A percentile compares a stretch with the other conserved stretches of the same genome.
Conservation (phyloP, 2,888 invertebrate genomes). For the Parnassius apollo region DNA sequence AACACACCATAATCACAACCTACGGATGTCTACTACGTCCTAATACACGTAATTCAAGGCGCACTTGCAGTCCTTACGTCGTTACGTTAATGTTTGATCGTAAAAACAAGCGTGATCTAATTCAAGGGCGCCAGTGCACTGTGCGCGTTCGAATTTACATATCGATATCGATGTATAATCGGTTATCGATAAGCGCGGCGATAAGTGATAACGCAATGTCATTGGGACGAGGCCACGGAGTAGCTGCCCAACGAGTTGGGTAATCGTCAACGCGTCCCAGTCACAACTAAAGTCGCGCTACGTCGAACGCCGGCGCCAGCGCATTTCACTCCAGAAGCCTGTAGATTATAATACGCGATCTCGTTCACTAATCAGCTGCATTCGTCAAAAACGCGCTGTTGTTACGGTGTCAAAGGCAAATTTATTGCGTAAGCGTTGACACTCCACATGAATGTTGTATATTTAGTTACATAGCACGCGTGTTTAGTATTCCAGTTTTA, state of each 20-base stretch:
- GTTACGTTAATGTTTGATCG: conserved; percentile 12
- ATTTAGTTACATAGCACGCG: too few relatives aligned
- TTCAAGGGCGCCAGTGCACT: conserved; percentile 48
- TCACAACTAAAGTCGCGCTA: conserved; percentile 67
- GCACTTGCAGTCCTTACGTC: conserved; percentile 44
- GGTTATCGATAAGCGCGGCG: conserved; percentile 45
- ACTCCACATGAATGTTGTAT: neutral
- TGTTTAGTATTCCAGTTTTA: neutral
- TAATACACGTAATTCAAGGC: conserved; percentile 47
- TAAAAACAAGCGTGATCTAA: conserved; percentile 34
- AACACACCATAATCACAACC: conserved; percentile 76
- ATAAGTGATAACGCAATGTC: conserved; percentile 69
- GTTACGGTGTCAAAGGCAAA: conserved; percentile 34
- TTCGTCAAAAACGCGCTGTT: conserved; percentile 50
- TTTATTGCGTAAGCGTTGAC: conserved; percentile 30
- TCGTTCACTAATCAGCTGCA: conserved; percentile 53
- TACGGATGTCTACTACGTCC: conserved; percentile 58
- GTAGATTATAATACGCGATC: conserved; percentile 65
- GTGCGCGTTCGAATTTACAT: conserved; percentile 36
- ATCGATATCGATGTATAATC: conserved; percentile 49
- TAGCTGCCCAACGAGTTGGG: conserved; percentile 50
- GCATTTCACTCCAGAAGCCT: conserved; percentile 62
- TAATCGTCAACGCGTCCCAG: conserved; percentile 73
- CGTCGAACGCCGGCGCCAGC: conserved; percentile 55
- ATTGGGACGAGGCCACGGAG: conserved; percentile 59